Percentiles rank a stretch among this genome's conserved stretches.
Conservation (phyloP, 2,113 vertebrate genomes). For the Mellivora capensis region DNA sequence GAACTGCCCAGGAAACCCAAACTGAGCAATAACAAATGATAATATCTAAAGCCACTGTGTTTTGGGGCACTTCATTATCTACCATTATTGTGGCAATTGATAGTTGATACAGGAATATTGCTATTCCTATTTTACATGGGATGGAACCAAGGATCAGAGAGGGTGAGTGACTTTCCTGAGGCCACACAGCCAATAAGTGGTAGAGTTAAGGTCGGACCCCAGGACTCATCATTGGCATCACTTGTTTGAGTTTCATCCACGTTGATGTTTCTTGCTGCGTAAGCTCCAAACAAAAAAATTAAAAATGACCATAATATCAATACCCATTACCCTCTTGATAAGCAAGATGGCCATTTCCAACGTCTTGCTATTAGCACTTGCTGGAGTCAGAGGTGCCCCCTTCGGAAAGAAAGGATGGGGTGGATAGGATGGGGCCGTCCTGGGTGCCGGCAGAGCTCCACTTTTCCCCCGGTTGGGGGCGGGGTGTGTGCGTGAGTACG, state of each 20-base stretch:
- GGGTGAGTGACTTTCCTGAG: background rate
- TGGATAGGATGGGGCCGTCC: rapidly evolving
- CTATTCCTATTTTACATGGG: background rate
- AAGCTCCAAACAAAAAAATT: background rate
- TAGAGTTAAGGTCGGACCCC: background rate
- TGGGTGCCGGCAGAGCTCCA: background rate
- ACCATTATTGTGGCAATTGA: background rate
- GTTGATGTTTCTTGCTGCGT: background rate
- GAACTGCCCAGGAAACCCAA: too few species aligned
- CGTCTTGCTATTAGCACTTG: background rate
- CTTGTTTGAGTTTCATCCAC: background rate
- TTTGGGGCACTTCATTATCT: background rate
- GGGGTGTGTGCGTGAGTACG: rapidly evolving
- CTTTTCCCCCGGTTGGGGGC: too few species aligned
- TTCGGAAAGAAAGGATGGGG: background rate
- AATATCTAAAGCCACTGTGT: background rate
- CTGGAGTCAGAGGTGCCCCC: background rate
- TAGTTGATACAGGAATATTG: background rate
- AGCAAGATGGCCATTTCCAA: background rate
- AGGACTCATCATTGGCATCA: background rate
- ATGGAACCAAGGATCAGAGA: background rate
- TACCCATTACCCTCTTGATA: background rate
- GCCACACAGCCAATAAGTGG: background rate
- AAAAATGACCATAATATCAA: background rate
- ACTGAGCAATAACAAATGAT: background rate